Percentiles rank a stretch among this genome's conserved stretches.
Evolutionary conservation across 2,888 invertebrate species (phyloP).

Genomic region (Habrosyne pyritoides): DNA sequence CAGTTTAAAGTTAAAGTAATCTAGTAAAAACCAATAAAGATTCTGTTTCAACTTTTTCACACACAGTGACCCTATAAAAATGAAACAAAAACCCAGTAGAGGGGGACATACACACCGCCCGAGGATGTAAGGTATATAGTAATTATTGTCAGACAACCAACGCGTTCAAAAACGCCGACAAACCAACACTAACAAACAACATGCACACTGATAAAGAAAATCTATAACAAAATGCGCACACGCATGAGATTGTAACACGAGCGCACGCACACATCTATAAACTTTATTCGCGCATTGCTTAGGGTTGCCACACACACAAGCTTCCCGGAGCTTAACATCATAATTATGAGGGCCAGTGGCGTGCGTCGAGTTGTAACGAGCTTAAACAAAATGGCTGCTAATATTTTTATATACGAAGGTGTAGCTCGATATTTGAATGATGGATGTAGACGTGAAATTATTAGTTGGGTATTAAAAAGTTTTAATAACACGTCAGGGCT

Average conservation of each 20-base stretch:
- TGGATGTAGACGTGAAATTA: constrained; percentile 44
- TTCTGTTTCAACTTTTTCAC: neutral
- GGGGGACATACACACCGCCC: constrained; percentile 43
- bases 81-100: constrained; percentile 7
- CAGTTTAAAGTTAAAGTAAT: neutral
- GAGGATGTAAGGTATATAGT: constrained; percentile 79
- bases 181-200: constrained; percentile 48
- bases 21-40: neutral
- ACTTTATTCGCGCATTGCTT: constrained; percentile 59
- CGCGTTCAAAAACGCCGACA: constrained; percentile 77
- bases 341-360: constrained; percentile 81
- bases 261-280: constrained; percentile 35
- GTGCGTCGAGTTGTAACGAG: constrained; percentile 81
- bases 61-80: neutral
- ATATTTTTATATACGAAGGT: constrained; percentile 61
- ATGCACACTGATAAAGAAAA: constrained; percentile 28
- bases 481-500: constrained; percentile 7
- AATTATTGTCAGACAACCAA: constrained; percentile 79
- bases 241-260: constrained; percentile 22
- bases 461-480: constrained; percentile 35
- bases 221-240: constrained; percentile 27
- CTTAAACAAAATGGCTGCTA: constrained; percentile 81
- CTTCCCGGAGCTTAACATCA: constrained; percentile 54
- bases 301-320: constrained; percentile 50
- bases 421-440: constrained; percentile 58